Conservation (phyloP, 2,113 vertebrate species). For the Pomatorhinus ruficollis region DNA sequence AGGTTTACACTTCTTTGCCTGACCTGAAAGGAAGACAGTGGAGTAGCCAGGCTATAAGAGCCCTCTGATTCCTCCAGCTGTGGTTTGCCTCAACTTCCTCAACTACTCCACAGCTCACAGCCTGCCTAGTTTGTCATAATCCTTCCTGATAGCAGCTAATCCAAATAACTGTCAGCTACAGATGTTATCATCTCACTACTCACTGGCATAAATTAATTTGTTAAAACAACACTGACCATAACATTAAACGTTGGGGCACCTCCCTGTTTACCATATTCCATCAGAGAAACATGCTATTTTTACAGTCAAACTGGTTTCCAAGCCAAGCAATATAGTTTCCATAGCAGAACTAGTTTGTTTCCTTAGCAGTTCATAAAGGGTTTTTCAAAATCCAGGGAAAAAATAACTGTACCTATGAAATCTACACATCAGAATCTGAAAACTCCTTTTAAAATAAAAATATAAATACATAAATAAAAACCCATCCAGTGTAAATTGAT, state of each 20-base stretch:
- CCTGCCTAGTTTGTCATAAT: background rate
- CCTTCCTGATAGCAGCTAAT: background rate
- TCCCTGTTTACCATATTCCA: background rate
- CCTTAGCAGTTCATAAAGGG: background rate
- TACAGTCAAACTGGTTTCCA: background rate
- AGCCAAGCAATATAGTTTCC: background rate
- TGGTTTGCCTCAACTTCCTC: background rate
- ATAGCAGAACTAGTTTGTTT: background rate
- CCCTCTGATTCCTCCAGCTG: background rate
- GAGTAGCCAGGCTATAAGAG: background rate
- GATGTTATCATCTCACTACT: background rate
- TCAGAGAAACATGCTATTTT: background rate
- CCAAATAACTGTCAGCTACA: background rate
- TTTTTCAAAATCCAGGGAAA: background rate
- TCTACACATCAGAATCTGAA: background rate
- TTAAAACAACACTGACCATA: background rate
- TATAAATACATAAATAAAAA: background rate
- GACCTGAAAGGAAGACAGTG: background rate
- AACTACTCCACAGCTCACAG: background rate
- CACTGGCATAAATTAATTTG: background rate
- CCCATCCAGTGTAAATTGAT: background rate
- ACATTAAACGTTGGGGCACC: background rate
- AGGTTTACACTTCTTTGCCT: background rate
- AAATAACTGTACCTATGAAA: background rate
- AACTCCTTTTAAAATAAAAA: background rate